Base-by-base conservation (phyloP, 2,888 invertebrate species). In the Drosophila phalerata region DNA sequence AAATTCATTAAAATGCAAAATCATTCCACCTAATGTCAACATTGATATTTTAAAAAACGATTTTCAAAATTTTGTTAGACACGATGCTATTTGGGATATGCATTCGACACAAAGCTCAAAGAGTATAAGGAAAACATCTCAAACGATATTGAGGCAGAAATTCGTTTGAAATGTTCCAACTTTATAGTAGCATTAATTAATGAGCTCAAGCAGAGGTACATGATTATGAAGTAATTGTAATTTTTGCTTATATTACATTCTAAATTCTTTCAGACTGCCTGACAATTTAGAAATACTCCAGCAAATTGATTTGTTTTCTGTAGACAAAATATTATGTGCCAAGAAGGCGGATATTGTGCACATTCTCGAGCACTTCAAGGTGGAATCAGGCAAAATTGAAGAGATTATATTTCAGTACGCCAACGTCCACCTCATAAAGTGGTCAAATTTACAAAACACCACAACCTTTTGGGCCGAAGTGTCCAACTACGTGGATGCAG, bases 391-490 rank as follows among this genome's bases (percentile, higher is more conserved):
- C 1, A n/a, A n/a, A 5, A 37, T 37, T n/a, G 37, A 37, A n/a
- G 37, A 37, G n/a, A 37, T 37, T 37, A 2, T 37, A 1, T 17
- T 10, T 10, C 40, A 40, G 11, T 40, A 58, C 19, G 3, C 10
- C 1, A 51, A 43, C 11, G 3, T 51, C 34, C 51, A 60, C 15
- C 43, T 51, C 0, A 34, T 61, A 2, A 42, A 43, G 3, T 61
- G 52, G 45, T 5, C 9, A 1, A 51, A 37, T 37, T 0, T n/a
- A 3, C 13, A 28, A 10, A 32, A 30, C 8, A 17, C 51, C 11
- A 40, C 25, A 40, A 40, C 28, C 11, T 56, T 64, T 64, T 64
- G 63, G 56, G 49, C 43, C 17, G 43, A 56, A 43, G 49, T 56
- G 3, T 25, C 1, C 1, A 15, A 28, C 8, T 28, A 8, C 28